Base-by-base conservation (phyloP, 2,113 vertebrate species). In the Callipepla californica region DNA sequence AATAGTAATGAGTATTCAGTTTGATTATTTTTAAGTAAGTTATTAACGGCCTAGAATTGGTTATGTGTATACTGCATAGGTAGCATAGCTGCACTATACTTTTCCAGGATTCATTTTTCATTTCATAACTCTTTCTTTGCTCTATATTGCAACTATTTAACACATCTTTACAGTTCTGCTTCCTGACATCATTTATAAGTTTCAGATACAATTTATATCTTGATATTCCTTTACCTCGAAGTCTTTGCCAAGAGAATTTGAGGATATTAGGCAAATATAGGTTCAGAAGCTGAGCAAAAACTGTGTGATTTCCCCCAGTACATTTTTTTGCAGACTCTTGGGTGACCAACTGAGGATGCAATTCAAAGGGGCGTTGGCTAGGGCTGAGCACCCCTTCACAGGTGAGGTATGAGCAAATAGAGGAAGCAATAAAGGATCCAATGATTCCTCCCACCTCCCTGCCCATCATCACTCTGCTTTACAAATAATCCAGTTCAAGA, bases 21-120 rank as follows among this genome's bases (percentile, higher is more conserved):
- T 66, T 34, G 19, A 79, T 89, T 53, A 80, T 85, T 93, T 95
- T 82, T 69, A 63, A 58, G 23, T 32, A 42, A 73, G 8, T 62
- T 91, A 79, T 89, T 92, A 87, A 57, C 84, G 79, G 53, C 19
- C 55, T 85, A 42, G 11, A 58, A 74, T 9, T 82, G 32, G 55
- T 73, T 82, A 44, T 65, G 16, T 68, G 7, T 32, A 26, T 66
- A 45, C 30, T 66, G 67, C 78, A 74, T 89, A 59, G 68, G 28
- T 63, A 91, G 63, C 0, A 1, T 30, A 76, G 70, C 34, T 73
- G 25, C 17, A 30, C 50, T 66, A 13, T 78, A 15, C 1, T 63
- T 90, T 80, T 75, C 5, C 53, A 76, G 75, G 30, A 79, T 65
- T 92, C 90, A 66, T 73, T 89, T 89, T 93, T 92, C n/a, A 69